Evolutionary conservation across 2,888 invertebrate genomes (phyloP), one percentile per base, ranked within the genome.

Genomic region (Pachycephus smyrnensis): DNA sequence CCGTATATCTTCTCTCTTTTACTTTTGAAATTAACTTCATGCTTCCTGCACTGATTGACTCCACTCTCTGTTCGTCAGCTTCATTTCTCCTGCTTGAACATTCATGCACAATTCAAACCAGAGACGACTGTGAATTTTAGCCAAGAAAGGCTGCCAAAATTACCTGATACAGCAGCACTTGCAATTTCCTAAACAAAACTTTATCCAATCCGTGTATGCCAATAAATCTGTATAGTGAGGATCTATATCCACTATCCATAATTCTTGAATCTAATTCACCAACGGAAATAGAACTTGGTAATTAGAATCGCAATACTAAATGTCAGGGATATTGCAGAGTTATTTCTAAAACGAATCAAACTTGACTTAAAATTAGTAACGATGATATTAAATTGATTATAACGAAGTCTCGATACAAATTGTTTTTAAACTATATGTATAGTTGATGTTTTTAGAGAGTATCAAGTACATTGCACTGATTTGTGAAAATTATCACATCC

Each of bases 191-290:
- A 84, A 71, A 55, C 84, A 86, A 74, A 87, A 87, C 76, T 83
- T 82, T 33, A 81, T 79, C 86, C 84, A 86, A 37, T 87, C 86
- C 35, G 82, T 80, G 75, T 86, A 87, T 9, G 85, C 82, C 31
- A 84, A 71, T 32, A 86, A 77, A 40, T 86, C 84, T 4, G 86
- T 86, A 77, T 87, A 85, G 73, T 83, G 82, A 23, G 84, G 86
- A 81, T 87, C 83, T 23, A 85, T 76, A 77, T 87, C 85, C 1
- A 84, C 81, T 9, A 86, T 81, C 85, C 86, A 87, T 37, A 81
- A 78, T 77, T 81, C 78, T 79, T 81, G 79, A 4, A 76, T 76
- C 82, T 82, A 68, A 68, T 31, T 31, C 71, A 31, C 55, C 23
- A 55, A 55, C 9, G 55, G 23, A 23, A 55, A 55, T 55, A 55